Evolutionary conservation across 2,797 vertebrate genomes (phyloP), one percentile per base, ranked within the genome.

Genomic region (Harpagifer antarcticus): DNA sequence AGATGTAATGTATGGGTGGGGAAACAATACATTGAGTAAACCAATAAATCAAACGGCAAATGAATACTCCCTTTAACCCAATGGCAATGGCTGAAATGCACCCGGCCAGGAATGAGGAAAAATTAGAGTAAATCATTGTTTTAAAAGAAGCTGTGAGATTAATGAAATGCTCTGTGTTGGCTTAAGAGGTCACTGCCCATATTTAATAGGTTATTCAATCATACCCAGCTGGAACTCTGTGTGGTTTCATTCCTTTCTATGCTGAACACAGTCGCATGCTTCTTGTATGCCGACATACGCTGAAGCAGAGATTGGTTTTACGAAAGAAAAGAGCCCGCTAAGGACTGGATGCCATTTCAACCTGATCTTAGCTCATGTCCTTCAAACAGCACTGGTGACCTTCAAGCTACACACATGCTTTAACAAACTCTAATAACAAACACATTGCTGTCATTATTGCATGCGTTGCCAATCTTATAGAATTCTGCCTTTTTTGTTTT

Each of bases 171-270:
- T 75, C 78, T 70, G 74, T 78, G 83, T 70, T 88, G 88, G 84
- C 82, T 89, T 80, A 87, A 89, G 91, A 93, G 94, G 93, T 94
- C 92, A 93, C 79, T 92, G 88, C 83, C 86, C 89, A 89, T 88
- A 88, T 91, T 89, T 92, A 92, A 94, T 92, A 90, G 87, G 90
- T 92, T 91, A 90, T 91, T 94, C 89, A 92, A 91, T 93, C 92
- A 92, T 72, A 87, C 86, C 75, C 88, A 87, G 89, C 88, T 82
- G 76, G 84, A 91, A 60, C 65, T 79, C 61, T 72, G 40, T 76
- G 50, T 84, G 78, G 69, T 72, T 79, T 75, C 70, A 62, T 76
- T 62, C 57, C 27, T 70, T 63, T 56, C 55, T 83, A 79, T 78
- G 64, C 50, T 64, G 68, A 83, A 72, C 62, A 77, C 72, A 80